These are phyloP conservation scores for Lepus europaeus DNA, from an alignment of 2,113 vertebrate species.

Conservation along the genomic window DNA sequence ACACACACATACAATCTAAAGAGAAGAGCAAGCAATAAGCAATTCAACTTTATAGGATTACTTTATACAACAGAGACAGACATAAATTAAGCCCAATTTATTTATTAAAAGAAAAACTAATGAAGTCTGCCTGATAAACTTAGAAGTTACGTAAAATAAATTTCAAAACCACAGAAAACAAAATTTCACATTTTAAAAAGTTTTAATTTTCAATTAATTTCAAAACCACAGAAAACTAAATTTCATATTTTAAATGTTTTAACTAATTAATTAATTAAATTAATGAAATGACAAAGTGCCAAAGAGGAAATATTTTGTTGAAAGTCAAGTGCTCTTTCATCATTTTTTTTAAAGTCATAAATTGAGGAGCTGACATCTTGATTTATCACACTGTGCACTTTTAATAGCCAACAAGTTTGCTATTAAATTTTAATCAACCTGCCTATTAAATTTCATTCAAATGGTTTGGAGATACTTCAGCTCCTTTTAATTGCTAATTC, in stretches of 20 bases:
- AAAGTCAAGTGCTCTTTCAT: conserved; percentile 56
- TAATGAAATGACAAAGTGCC: conserved; percentile 76
- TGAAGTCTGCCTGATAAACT: background rate
- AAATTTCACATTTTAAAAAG: conserved; percentile 39
- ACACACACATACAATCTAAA: background rate
- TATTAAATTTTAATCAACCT: conserved; percentile 89
- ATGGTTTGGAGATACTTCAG: conserved; percentile 85
- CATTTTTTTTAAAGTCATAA: conserved; percentile 73
- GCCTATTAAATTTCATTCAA: conserved; percentile 88
- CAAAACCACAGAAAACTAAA: background rate
- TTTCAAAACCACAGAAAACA: conserved; percentile 17
- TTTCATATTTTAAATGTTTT: conserved; percentile 55
- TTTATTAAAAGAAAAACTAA: conserved; percentile 22
- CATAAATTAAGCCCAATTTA: background rate
- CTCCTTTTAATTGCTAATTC: conserved; percentile 85
- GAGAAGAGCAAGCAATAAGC: background rate
- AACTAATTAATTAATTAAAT: background rate
- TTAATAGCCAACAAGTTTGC: conserved; percentile 87
- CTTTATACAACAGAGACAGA: background rate
- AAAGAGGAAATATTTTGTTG: conserved; percentile 72
- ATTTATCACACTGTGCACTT: conserved; percentile 84
- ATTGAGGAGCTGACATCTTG: conserved; percentile 79
- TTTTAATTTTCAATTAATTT: conserved; percentile 18
- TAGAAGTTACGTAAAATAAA: conserved; percentile 8
- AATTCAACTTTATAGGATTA: background rate